Evolutionary conservation across 2,113 vertebrate genomes (phyloP), one percentile per base, ranked within the genome.

Genomic region (Neotragus pygmaeus): DNA sequence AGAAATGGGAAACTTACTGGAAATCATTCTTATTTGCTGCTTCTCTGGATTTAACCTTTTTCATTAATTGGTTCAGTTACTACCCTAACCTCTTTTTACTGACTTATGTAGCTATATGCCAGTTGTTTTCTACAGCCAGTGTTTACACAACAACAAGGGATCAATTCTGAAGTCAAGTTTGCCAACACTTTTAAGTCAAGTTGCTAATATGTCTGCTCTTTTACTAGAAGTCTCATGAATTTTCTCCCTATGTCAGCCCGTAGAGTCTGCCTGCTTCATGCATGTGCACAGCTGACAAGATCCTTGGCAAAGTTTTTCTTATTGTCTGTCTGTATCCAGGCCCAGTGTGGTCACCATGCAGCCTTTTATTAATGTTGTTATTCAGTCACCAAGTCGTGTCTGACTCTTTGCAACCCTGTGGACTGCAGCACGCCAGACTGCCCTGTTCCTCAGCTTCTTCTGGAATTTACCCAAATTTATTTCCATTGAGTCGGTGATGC

Each of bases 261-360:
- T 3, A 3, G 33, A 60, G 5, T 60, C 12, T 86, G 7, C 7
- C 19, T 0, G 27, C 60, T 19, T 17, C 7, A 19, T 1, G 23
- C 2, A 3, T 49, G 23, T 27, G 0, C 39, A n/a, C 2, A 51
- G 6, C 6, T 6, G 23, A 5, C 3, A 39, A 13, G 12, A 83
- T 8, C 14, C 9, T 39, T 9, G 17, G 27, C 55, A 6, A n/a
- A 10, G 7, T 21, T 51, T 83, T 33, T 83, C 28, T 10, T 51
- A 1, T 7, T 49, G 17, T 60, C 70, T 2, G 19, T 21, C 57
- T 90, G 25, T 3, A 21, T 21, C 21, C 57, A 55, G n/a, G 9
- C 25, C 21, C 19, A 43, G 12, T 21, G 27, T 23, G 39, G 12
- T 36, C 28, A 70, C 15, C 2, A 1, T 1, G 2, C 11, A 28